A percentile compares a stretch with the other conserved stretches of the same genome.
phyloP scores from a whole-genome alignment of 2,888 invertebrate genomes.

The Clostera curtula region DNA sequence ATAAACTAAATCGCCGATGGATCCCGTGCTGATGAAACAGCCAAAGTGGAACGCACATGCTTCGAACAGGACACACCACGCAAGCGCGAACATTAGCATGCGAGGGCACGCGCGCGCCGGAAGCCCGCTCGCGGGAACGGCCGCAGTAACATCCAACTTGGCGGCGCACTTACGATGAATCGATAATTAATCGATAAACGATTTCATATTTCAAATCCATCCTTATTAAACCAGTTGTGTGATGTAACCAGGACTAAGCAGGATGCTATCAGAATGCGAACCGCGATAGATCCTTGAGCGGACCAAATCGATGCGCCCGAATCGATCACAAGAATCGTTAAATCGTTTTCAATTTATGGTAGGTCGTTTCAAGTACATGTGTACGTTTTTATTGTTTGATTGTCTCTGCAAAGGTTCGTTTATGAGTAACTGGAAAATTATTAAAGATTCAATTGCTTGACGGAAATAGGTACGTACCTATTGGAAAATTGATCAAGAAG shows the following conservation, averaged over 20 bases:
- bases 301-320: constrained; percentile 41
- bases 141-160: constrained; percentile 65
- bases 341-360: constrained; percentile 45
- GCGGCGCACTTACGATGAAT: constrained; percentile 64
- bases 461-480: too few relatives aligned
- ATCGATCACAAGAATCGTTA: constrained; percentile 41
- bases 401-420: constrained; percentile 39
- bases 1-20: not conserved
- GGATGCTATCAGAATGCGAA: constrained; percentile 47
- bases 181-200: constrained; percentile 69
- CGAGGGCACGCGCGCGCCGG: constrained; percentile 64
- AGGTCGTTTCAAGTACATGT: constrained; percentile 45
- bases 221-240: constrained; percentile 50
- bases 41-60: constrained; percentile 47
- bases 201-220: constrained; percentile 68
- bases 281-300: constrained; percentile 47
- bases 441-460: constrained; percentile 7
- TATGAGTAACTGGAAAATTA: constrained; percentile 21
- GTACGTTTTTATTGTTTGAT: constrained; percentile 49
- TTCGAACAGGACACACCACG: constrained; percentile 44
- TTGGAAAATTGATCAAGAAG: too few relatives aligned
- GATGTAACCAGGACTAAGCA: constrained; percentile 58
- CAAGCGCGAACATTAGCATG: constrained; percentile 66
- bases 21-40: constrained; percentile 18
- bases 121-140: constrained; percentile 65